Conservation (phyloP, 1,140 invertebrate species). For the Megalonaias nervosa region DNA sequence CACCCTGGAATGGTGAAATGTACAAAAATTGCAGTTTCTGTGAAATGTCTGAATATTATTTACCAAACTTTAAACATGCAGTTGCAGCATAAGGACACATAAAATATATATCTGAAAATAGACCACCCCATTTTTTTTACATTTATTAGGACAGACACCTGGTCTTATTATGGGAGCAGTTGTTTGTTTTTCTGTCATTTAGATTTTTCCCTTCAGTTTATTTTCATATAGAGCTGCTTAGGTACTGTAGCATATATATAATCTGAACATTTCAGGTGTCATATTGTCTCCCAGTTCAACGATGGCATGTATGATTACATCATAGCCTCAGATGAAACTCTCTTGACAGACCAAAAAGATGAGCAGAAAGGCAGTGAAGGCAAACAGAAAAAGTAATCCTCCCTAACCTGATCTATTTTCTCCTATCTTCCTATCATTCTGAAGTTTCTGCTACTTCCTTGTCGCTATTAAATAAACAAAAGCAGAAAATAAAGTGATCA, state of each 20-base stretch:
- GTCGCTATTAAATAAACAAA: too few species aligned
- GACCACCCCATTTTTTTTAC: background rate
- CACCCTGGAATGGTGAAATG: too few species aligned
- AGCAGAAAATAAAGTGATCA: too few species aligned
- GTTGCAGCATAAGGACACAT: too few species aligned
- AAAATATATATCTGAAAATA: too few species aligned
- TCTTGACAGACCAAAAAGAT: conserved; percentile 76
- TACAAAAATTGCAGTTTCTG: too few species aligned
- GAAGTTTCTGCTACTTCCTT: too few species aligned
- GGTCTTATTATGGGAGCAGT: background rate
- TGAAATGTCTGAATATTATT: too few species aligned
- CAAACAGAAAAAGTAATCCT: conserved; percentile 28
- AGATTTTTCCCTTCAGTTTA: background rate
- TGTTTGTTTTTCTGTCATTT: too few species aligned
- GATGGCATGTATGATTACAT: conserved; percentile 95
- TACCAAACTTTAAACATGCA: too few species aligned
- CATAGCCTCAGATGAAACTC: conserved; percentile 95
- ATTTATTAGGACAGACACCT: background rate
- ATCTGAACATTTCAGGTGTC: conserved; percentile 75
- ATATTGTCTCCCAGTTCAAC: conserved; percentile 98
- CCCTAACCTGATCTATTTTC: too few species aligned
- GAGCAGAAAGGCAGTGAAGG: conserved; percentile 28
- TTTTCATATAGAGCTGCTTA: background rate
- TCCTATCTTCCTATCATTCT: too few species aligned
- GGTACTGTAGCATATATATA: background rate